Percentiles rank a stretch among this genome's conserved stretches.
These are phyloP conservation scores for Anas flavirostris DNA, from an alignment of 2,797 vertebrate species.

Conservation along the genomic window DNA sequence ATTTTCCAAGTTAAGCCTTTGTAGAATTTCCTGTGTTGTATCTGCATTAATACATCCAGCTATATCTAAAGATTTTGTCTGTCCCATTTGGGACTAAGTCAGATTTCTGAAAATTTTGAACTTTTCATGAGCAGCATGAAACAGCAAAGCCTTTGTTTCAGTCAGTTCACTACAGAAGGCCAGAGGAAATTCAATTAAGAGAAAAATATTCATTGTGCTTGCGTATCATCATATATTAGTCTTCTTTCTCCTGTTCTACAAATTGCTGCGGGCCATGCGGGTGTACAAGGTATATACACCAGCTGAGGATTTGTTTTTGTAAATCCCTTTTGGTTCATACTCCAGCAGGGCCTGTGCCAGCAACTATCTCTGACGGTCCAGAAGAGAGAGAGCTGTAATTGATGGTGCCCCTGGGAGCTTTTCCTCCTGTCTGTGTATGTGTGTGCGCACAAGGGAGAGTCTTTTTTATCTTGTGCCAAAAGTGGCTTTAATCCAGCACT, in stretches of 20 bases:
- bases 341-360: slow-evolving; percentile 35
- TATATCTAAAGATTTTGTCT: neutral
- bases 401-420: slow-evolving; percentile 54
- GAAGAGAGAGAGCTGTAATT: slow-evolving; percentile 56
- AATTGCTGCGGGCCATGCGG: slow-evolving; percentile 33
- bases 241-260: neutral
- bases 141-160: slow-evolving; percentile 41
- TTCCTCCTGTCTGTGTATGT: slow-evolving; percentile 19
- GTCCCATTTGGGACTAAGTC: neutral
- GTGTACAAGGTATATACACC: slow-evolving; percentile 4
- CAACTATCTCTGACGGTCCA: slow-evolving; percentile 48
- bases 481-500: slow-evolving; percentile 30
- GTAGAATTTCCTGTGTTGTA: neutral
- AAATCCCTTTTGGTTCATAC: slow-evolving; percentile 45
- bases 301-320: slow-evolving; percentile 38
- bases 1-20: neutral
- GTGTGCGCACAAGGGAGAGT: neutral
- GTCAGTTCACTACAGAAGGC: neutral
- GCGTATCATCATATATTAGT: neutral
- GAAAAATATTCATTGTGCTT: slow-evolving; percentile 24
- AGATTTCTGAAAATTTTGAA: neutral
- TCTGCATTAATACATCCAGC: neutral
- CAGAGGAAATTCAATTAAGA: slow-evolving; percentile 42
- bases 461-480: slow-evolving; percentile 69
- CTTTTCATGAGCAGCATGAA: neutral